phyloP scores from a whole-genome alignment of 2,888 invertebrate genomes.

The Cotesia congregata region DNA sequence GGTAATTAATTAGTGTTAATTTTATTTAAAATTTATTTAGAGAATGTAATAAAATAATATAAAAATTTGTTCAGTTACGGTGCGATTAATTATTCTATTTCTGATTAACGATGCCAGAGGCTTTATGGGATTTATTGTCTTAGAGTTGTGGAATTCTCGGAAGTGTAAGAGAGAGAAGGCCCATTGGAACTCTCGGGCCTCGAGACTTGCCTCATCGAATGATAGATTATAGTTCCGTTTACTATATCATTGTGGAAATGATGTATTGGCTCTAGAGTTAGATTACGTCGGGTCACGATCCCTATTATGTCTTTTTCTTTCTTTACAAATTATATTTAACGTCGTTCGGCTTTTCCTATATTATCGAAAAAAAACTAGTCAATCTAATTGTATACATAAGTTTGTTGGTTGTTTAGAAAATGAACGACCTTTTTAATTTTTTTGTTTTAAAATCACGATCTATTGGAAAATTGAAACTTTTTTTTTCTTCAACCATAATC shows the following conservation, averaged over 20 bases:
- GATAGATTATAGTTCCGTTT: conserved; percentile 44
- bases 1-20: too few species aligned
- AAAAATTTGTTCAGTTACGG: conserved; percentile 17
- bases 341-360: conserved; percentile 19
- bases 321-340: conserved; percentile 55
- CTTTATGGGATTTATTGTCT: conserved; percentile 33
- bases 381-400: conserved; percentile 4
- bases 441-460: too few species aligned
- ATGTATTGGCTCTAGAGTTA: conserved; percentile 51
- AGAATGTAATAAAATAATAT: not conserved
- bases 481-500: too few species aligned
- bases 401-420: too few species aligned
- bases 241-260: conserved; percentile 46
- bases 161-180: conserved; percentile 44
- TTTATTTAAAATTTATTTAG: too few species aligned
- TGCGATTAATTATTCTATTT: conserved; percentile 39
- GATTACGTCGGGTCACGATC: conserved; percentile 60
- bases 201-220: conserved; percentile 30
- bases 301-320: conserved; percentile 51
- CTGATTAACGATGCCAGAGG: conserved; percentile 35
- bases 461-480: too few species aligned
- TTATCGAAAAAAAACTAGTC: conserved; percentile 25
- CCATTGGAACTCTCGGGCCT: conserved; percentile 38
- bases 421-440: too few species aligned
- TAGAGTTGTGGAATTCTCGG: conserved; percentile 36